phyloP scores from a whole-genome alignment of 2,113 vertebrate genomes.

The Physeter macrocephalus region DNA sequence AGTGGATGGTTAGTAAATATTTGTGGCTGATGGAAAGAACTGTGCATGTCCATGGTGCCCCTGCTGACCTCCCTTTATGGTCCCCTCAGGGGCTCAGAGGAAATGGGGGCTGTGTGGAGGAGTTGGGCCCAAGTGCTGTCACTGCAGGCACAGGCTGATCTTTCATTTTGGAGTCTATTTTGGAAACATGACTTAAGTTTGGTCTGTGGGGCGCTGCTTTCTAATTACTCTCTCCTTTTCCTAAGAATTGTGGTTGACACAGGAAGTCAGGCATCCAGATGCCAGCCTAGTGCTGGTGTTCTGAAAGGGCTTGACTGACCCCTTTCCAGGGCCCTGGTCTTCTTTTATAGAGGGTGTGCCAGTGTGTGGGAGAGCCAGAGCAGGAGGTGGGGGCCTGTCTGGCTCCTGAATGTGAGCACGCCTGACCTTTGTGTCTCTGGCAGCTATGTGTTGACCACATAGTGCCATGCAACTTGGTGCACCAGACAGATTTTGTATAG shows the following conservation, averaged over 20 bases:
- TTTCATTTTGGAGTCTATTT: constrained; percentile 49
- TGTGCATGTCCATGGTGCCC: not conserved
- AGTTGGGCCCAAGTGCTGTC: not conserved
- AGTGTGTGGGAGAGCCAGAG: not conserved
- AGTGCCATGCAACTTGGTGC: not conserved
- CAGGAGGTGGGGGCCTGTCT: not conserved
- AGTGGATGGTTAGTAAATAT: not conserved
- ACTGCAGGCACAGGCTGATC: not conserved
- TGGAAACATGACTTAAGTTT: constrained; percentile 42
- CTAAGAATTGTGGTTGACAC: constrained; percentile 31
- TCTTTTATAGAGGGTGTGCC: not conserved
- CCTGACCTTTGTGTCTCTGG: not conserved
- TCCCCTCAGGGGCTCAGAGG: not conserved
- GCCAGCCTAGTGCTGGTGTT: not conserved
- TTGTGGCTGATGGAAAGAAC: not conserved
- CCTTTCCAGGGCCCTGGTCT: not conserved
- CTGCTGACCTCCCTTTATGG: not conserved
- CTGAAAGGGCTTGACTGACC: not conserved
- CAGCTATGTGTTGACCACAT: not conserved
- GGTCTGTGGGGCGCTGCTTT: constrained; percentile 14
- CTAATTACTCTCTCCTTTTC: constrained; percentile 57
- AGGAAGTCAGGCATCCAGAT: not conserved
- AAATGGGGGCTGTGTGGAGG: not conserved
- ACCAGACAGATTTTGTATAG: not conserved
- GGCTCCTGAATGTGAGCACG: not conserved